Evolutionary conservation across 2,888 invertebrate genomes (phyloP), one percentile per base, ranked within the genome.

Genomic region (Sinotaia quadrata): DNA sequence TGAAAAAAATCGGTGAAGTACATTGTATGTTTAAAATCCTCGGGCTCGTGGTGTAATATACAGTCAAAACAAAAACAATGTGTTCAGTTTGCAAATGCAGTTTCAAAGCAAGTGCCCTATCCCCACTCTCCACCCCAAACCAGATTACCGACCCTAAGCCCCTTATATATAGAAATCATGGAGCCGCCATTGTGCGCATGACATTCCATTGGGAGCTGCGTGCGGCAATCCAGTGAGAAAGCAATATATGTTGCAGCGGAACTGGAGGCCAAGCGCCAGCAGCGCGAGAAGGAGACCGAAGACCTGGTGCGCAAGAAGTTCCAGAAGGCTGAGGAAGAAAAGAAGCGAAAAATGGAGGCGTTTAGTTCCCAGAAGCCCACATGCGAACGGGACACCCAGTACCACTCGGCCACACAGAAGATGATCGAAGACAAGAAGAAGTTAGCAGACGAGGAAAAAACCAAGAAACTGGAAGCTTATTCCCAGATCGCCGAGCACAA

Each of bases 221-320:
- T n/a, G n/a, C n/a, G n/a, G n/a, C n/a, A n/a, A n/a, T n/a, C n/a
- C n/a, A n/a, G n/a, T n/a, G n/a, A n/a, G n/a, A n/a, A n/a, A n/a
- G n/a, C n/a, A n/a, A n/a, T 54, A 27, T 12, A 24, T 27, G 12
- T 34, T 15, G 67, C 78, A 84, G 84, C 77, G 72, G 82, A 83
- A 62, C 73, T 75, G 75, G 83, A 82, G 49, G 77, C 71, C n/a
- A 78, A 78, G 52, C 63, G 80, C 21, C 44, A 65, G 44, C 77
- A 78, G 70, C 59, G 79, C 59, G 80, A 81, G 60, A 75, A 76
- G 52, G 77, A 83, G 70, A 87, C 89, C 0, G 87, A 87, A 47
- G 85, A 85, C 36, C 83, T 85, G 52, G 87, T 88, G 70, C 78
- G 82, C 67, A 75, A 82, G 62, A 87, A 86, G 68, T 88, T 87